Evolutionary conservation across 1,140 invertebrate genomes (phyloP).

Genomic region (Papilio glaucus): DNA sequence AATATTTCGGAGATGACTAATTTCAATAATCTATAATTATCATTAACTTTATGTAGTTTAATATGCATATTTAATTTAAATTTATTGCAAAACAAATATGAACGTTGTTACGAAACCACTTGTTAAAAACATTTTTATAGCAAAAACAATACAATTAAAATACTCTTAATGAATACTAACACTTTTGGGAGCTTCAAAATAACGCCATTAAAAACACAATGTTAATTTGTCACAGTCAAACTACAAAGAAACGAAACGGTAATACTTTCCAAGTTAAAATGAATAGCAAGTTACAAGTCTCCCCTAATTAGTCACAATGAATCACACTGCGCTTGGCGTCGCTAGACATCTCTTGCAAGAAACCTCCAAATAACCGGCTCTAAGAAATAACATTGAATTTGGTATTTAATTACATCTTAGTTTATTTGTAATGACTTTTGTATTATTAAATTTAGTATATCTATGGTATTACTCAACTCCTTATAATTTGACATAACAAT

Average conservation of each 20-base stretch:
- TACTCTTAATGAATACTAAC: slow-evolving; percentile 1
- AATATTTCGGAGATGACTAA: no score
- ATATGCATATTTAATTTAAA: no score
- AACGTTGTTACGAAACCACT: neutral
- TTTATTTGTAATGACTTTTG: neutral
- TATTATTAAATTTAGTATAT: no score
- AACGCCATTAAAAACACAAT: slow-evolving; percentile 26
- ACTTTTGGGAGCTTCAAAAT: slow-evolving; percentile 15
- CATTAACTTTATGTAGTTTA: no score
- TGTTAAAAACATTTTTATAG: slow-evolving; percentile 1
- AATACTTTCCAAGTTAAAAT: slow-evolving; percentile 37
- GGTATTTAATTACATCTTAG: slow-evolving; percentile 11
- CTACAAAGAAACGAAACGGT: slow-evolving; percentile 32
- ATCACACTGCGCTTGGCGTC: slow-evolving; percentile 27
- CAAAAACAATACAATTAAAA: neutral
- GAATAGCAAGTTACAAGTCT: slow-evolving; percentile 36
- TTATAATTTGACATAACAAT: no score
- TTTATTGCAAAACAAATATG: neutral
- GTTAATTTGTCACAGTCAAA: slow-evolving; percentile 38
- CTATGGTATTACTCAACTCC: no score
- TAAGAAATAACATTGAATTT: slow-evolving; percentile 5
- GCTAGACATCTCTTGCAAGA: slow-evolving; percentile 33
- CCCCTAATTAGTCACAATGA: slow-evolving; percentile 37
- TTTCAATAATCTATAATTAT: no score
- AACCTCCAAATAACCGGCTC: slow-evolving; percentile 14